Base-by-base conservation (phyloP, 2,113 vertebrate species). In the Muntiacus reevesi region DNA sequence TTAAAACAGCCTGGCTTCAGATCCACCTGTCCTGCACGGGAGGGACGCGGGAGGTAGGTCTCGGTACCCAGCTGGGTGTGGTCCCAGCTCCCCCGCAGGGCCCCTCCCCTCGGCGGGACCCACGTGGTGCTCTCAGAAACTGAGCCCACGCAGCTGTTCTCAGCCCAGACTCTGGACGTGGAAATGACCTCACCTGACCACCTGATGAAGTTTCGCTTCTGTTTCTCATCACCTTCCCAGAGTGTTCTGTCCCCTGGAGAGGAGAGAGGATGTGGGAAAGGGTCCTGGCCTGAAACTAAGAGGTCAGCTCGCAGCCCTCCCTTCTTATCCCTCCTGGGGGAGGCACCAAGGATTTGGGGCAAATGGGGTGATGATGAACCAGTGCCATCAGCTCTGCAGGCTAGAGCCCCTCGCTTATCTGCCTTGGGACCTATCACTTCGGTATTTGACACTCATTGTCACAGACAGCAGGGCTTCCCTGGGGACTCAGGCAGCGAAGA, bases 181-280 rank as follows among this genome's bases (percentile, higher is more conserved):
- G 33, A 67, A 62, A 67, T 45, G 33, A 87, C 60, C 25, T 92
- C 45, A 43, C 71, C 50, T 84, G 50, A 28, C 45, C 78, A 10
- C 25, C 27, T 52, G 59, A 52, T 30, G 9, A 85, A 76, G 36
- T 95, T 97, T 96, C 91, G 12, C 85, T 98, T 97, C 64, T 43
- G 40, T 81, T 96, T 97, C 94, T 97, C 64, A 47, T 47, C 64
- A 84, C 19, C 74, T 81, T 71, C 67, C 64, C 7, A 6, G 33
- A 43, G 10, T 50, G 2, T 60, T 74, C 76, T 60, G 59, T 87
- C 30, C 81, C 30, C 16, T 40, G 36, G 11, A 93, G 59, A 55
- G 14, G n/a, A 17, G 13, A 10, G 33, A 71, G n/a, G 60, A 16
- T 60, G 84, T 97, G 71, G 74, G n/a, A 92, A 64, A 92, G 62